phyloP scores from a whole-genome alignment of 2,888 invertebrate genomes.

The Troilus luridus region DNA sequence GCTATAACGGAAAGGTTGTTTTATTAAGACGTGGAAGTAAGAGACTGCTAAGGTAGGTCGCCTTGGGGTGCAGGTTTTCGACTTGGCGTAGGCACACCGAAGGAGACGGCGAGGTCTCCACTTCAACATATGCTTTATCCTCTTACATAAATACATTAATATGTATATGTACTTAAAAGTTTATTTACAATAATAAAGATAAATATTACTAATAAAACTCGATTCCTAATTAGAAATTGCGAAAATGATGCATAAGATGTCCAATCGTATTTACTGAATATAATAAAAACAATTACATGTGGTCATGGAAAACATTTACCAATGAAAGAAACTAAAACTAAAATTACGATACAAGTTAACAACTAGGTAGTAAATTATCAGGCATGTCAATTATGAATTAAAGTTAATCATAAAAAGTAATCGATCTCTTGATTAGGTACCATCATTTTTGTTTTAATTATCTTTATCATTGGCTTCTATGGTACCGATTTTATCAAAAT shows the following conservation, averaged over 20 bases:
- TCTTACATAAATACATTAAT: background rate
- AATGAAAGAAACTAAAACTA: too few species aligned
- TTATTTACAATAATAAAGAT: too few species aligned
- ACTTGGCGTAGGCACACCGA: background rate
- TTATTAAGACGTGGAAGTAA: slow-evolving; percentile 47
- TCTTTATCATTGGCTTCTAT: background rate
- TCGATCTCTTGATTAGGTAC: too few species aligned
- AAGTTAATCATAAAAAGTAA: background rate
- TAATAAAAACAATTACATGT: background rate
- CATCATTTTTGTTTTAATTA: background rate
- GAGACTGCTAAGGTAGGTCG: background rate
- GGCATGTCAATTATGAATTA: background rate
- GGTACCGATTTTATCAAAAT: background rate
- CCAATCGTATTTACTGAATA: background rate
- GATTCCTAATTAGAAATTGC: background rate
- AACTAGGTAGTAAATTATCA: background rate
- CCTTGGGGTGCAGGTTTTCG: background rate
- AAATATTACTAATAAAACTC: background rate
- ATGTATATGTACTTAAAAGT: background rate
- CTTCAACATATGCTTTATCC: background rate
- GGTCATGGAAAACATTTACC: too few species aligned
- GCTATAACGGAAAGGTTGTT: slow-evolving; percentile 1
- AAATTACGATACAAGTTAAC: background rate
- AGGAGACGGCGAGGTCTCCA: background rate
- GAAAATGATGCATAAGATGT: background rate